A percentile compares a stretch with the other conserved stretches of the same genome.
Conservation (phyloP, 2,888 invertebrate species). For the Zelleria hepariella region DNA sequence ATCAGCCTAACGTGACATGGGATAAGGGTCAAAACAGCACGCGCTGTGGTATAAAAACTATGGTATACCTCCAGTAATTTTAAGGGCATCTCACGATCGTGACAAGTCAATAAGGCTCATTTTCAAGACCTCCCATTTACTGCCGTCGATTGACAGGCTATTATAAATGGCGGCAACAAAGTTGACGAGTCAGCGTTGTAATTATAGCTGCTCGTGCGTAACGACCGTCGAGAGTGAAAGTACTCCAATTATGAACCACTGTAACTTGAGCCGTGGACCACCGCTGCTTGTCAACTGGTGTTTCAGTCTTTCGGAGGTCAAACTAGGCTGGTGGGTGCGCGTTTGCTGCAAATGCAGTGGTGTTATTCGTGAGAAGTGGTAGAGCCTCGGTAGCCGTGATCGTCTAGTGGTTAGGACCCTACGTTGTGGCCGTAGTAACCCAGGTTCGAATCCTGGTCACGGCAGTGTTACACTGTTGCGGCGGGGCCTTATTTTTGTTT, state of each 20-base stretch:
- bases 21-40: no score
- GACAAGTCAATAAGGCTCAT: no score
- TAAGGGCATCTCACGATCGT: no score
- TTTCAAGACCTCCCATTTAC: neutral
- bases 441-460: constrained; percentile 83
- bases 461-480: constrained; percentile 52
- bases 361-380: neutral
- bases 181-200: neutral
- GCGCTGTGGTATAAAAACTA: no score
- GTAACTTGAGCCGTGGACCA: neutral
- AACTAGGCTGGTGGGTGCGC: neutral
- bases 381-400: constrained; percentile 68
- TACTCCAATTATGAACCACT: neutral
- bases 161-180: neutral
- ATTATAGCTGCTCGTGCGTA: neutral
- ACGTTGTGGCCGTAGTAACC: constrained; percentile 83
- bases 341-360: neutral
- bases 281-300: neutral
- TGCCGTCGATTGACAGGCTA: neutral
- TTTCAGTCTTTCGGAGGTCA: neutral
- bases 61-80: no score
- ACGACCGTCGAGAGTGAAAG: neutral
- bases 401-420: constrained; percentile 82
- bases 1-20: no score
- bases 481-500: constrained; percentile 6